Evolutionary conservation across 2,113 vertebrate species (phyloP), one percentile per base, ranked within the genome.

Genomic region (Syrmaticus mikado): DNA sequence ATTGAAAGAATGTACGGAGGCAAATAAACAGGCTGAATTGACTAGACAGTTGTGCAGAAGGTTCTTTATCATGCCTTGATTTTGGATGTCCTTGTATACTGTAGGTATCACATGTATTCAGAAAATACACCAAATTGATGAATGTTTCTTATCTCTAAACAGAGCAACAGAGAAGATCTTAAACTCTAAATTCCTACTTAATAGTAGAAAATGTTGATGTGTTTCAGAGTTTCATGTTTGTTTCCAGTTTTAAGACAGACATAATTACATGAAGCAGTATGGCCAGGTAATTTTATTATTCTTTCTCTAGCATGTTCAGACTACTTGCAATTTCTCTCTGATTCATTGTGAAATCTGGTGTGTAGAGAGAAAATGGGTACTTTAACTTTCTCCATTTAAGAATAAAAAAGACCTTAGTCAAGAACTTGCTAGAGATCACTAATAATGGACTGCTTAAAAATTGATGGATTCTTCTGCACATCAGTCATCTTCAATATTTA

Each of bases 1-100:
- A 99, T 99, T 17, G 99, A 99, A 95, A 97, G 99, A 95, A 99
- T 99, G 99, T 99, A 99, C 0, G 99, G 99, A 17, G 98, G 98
- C 40, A 99, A 99, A 97, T 99, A 97, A 94, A 74, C 22, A 6
- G 27, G 25, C 36, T 38, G 8, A 28, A 20, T 16, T 61, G 64
- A 30, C n/a, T 62, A 66, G 75, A 71, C 30, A 76, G 61, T 13
- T 87, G 79, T 80, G 66, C 89, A 67, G 90, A 72, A 66, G 73
- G 87, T 77, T 83, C 88, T 77, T 94, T 90, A 80, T 84, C 82
- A 68, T 64, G 75, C 80, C 82, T 91, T 85, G 53, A 6, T 12
- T 70, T n/a, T 58, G 81, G 81, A 91, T 82, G 85, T 79, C 71
- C 82, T 85, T 83, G 75, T 86, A 48, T 61, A 18, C 82, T 90